Evolutionary conservation across 1,140 invertebrate species (phyloP).

Genomic region (Formica selysi): DNA sequence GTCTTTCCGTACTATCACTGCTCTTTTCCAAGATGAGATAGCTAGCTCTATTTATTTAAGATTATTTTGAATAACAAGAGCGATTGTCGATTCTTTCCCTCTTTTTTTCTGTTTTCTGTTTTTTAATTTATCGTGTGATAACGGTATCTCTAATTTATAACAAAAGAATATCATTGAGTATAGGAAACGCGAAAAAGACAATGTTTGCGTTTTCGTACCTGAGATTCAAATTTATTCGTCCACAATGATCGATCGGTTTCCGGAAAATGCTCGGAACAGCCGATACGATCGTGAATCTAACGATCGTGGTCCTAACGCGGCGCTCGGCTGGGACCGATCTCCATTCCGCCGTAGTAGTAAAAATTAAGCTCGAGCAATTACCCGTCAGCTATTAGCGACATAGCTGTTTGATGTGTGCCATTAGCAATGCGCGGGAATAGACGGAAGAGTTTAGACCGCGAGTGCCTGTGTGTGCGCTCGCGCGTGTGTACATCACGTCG

Average conservation of each 20-base stretch:
- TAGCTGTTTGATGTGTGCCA: slow-evolving; percentile 80
- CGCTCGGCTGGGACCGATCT: neutral
- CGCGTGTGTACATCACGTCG: slow-evolving; percentile 79
- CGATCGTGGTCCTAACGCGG: neutral
- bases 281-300: neutral
- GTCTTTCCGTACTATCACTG: slow-evolving; percentile 15
- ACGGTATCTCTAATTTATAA: neutral
- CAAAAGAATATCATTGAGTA: neutral
- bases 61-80: slow-evolving; percentile 38
- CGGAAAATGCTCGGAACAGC: neutral
- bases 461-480: slow-evolving; percentile 71
- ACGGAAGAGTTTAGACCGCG: slow-evolving; percentile 77
- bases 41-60: slow-evolving; percentile 40
- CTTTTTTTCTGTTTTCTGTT: neutral
- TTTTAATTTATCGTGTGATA: neutral
- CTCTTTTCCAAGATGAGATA: slow-evolving; percentile 41
- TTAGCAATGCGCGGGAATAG: slow-evolving; percentile 81
- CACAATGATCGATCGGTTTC: neutral
- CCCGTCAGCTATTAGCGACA: slow-evolving; percentile 80
- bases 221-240: neutral
- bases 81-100: too few species aligned
- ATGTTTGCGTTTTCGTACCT: neutral
- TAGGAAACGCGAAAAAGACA: neutral
- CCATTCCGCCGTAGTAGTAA: slow-evolving; percentile 48
- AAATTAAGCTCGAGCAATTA: slow-evolving; percentile 84